Evolutionary conservation across 2,888 invertebrate genomes (phyloP), one percentile per base, ranked within the genome.

Genomic region (Rutpela maculata): DNA sequence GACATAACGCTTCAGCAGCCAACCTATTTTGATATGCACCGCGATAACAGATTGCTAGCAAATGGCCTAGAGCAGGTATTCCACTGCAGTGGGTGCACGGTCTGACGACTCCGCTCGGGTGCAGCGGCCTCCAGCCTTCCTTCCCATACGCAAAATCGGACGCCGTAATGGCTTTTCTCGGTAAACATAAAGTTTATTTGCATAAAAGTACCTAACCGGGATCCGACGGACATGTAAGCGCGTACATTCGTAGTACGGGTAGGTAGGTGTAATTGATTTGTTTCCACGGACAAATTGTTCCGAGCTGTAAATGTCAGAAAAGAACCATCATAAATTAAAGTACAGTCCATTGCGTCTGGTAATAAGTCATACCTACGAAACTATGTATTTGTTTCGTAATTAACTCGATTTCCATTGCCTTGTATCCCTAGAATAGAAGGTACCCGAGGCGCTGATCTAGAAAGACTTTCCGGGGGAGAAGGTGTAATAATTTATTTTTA

Each of bases 11-110:
- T 76, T 71, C 65, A 38, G 70, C 71, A 22, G 22, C 31, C 71
- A 60, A 26, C 70, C 60, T 60, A 76, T 76, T 71, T 71, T 65
- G 75, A 76, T 76, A 67, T 76, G 71, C 67, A 70, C 22, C 71
- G 71, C 59, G 75, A 76, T 76, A 76, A 43, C 57, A 66, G 71
- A 76, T 76, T 57, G 71, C 66, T 43, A 65, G 38, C 60, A 57
- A 76, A 71, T 60, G 59, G 66, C 75, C 66, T 59, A 35, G 50
- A 62, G 75, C 75, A 71, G 71, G 66, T 76, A 76, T 70, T 56
- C 65, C 43, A 55, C 22, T 63, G 75, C 69, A 67, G 59, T 62
- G 70, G 70, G 57, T 70, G 75, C 75, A 66, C 56, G 65, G 69
- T 65, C 70, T 63, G 65, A 70, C 65, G 57, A 56, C 67, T 60